These are phyloP conservation scores for Trematomus bernacchii DNA, from an alignment of 2,797 vertebrate genomes.

Conservation along the genomic window DNA sequence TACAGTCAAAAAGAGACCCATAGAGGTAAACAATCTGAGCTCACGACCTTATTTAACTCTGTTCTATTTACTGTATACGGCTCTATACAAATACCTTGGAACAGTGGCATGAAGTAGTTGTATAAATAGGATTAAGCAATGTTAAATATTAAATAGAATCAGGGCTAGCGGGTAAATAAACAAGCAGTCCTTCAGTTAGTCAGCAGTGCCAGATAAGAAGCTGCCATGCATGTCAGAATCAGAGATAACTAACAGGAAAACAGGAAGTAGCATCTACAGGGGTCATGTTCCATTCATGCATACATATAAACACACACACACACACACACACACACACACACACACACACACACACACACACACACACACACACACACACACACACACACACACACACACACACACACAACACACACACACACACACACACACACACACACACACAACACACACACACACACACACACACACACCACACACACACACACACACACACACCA, in stretches of 20 bases:
- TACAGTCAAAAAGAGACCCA: no score
- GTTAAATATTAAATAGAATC: not conserved
- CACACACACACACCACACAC: constrained; percentile 26
- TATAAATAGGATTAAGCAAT: not conserved
- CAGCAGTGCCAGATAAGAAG: constrained; percentile 66
- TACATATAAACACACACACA: constrained; percentile 34
- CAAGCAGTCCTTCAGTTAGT: constrained; percentile 14
- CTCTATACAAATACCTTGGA: not conserved
- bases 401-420: no score
- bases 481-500: constrained; percentile 27
- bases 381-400: not conserved
- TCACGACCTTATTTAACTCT: no score
- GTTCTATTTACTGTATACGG: not conserved
- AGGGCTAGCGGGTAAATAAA: constrained; percentile 3
- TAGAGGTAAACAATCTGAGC: no score
- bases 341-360: constrained; percentile 23
- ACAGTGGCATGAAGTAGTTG: not conserved
- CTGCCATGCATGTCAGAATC: constrained; percentile 53
- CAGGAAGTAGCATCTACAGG: constrained; percentile 69
- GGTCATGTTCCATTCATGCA: constrained; percentile 49
- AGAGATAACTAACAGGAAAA: constrained; percentile 65
- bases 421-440: not conserved
- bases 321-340: constrained; percentile 31
- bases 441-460: constrained; percentile 3
- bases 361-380: not conserved